Evolutionary conservation across 2,888 invertebrate species (phyloP), one percentile per base, ranked within the genome.

Genomic region (Bedellia somnulentella): DNA sequence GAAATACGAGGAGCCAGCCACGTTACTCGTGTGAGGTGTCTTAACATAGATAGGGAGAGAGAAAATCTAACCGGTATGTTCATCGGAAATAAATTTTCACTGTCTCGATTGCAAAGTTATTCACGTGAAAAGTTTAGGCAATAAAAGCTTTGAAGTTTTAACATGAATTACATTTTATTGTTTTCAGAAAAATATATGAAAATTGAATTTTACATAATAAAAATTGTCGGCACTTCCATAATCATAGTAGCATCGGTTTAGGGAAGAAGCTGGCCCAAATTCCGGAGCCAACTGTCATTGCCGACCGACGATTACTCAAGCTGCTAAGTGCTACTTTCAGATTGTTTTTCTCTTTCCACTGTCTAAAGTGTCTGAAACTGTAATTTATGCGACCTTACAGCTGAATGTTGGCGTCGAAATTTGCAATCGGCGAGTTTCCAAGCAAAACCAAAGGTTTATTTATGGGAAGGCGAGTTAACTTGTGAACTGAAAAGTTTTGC

Each of bases 351-450:
- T 66, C 64, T 55, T 60, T 52, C 49, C 12, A 13, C 53, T 41
- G 47, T 49, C 55, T 18, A 27, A 10, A 27, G 23, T 18, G 58
- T 57, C 58, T 57, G 59, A 52, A 64, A 60, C 61, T 55, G 66
- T 71, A 73, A 75, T 75, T 75, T 71, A 75, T 73, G 70, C 61
- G 71, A 71, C 70, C 73, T 70, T 57, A 55, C 66, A 70, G 67
- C 71, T 70, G 49, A 46, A 53, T 56, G 55, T 46, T 52, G 49
- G 49, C 49, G 55, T 57, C 55, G 53, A 68, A 73, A 70, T 73
- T 70, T 67, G 67, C 62, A 68, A 73, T 75, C 64, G 70, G 50
- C 60, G 53, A 49, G 54, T 61, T 63, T 63, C 53, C 40, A 40
- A 45, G 64, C 66, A 66, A 71, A 73, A 71, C 73, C 68, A 62